A percentile compares a stretch with the other conserved stretches of the same genome.
phyloP scores from a whole-genome alignment of 2,797 vertebrate species.

The Hypotaenidia philippensis region DNA sequence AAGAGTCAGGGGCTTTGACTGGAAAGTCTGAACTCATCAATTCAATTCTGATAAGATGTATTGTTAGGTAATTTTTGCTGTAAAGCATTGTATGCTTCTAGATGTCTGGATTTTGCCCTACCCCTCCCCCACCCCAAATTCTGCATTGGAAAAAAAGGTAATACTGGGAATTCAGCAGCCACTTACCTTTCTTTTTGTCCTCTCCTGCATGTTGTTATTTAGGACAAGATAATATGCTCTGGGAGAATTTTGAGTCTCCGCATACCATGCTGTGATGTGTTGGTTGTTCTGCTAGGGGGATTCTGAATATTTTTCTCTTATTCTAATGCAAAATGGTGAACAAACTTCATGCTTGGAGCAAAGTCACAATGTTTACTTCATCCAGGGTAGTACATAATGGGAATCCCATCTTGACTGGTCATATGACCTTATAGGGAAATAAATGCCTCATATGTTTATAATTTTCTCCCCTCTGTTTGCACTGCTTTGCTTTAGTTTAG shows the following conservation, averaged over 20 bases:
- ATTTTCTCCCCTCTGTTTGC: neutral
- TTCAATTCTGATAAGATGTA: neutral
- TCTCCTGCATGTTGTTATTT: constrained; percentile 13
- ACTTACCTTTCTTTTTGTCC: neutral
- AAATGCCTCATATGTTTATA: neutral
- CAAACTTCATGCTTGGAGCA: constrained; percentile 15
- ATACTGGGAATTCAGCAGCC: neutral
- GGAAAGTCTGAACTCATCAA: neutral
- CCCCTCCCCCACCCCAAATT: accelerated
- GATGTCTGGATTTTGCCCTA: neutral
- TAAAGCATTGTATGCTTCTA: neutral
- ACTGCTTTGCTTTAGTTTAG: neutral
- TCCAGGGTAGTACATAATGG: neutral
- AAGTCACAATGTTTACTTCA: constrained; percentile 25
- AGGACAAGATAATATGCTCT: neutral
- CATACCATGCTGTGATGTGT: neutral
- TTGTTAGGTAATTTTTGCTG: neutral
- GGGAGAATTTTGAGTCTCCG: neutral
- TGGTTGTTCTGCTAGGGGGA: neutral
- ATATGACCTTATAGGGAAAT: neutral
- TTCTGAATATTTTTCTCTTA: neutral
- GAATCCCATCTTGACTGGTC: constrained; percentile 10
- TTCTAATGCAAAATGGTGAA: neutral
- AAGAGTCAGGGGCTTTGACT: neutral
- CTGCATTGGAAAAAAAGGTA: neutral